These are phyloP conservation scores for Microcebus lehilahytsara DNA, from an alignment of 2,113 vertebrate genomes.

Conservation along the genomic window DNA sequence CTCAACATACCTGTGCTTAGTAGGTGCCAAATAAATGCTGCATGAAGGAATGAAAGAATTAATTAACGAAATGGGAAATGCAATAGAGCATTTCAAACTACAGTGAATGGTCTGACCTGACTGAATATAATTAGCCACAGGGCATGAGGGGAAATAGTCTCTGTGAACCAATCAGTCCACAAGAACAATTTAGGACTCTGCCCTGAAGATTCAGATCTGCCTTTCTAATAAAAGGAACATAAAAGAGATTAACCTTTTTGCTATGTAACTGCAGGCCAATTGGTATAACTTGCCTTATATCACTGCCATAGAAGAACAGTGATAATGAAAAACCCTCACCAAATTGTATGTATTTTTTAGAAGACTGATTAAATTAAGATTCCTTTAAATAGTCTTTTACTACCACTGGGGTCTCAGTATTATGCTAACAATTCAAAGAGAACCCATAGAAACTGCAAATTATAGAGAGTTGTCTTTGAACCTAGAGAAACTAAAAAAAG, in stretches of 20 bases:
- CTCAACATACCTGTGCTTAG: background rate
- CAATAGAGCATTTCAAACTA: background rate
- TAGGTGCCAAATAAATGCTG: background rate
- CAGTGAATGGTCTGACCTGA: background rate
- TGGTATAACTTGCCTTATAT: conserved; percentile 13
- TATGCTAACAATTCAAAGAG: conserved; percentile 32
- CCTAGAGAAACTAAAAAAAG: background rate
- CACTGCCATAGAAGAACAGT: background rate
- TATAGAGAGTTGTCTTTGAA: background rate
- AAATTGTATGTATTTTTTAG: conserved; percentile 42
- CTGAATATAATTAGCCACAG: conserved; percentile 30
- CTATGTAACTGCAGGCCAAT: conserved; percentile 34
- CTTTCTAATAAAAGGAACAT: conserved; percentile 57
- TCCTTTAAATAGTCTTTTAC: conserved; percentile 57
- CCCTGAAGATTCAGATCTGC: conserved; percentile 43
- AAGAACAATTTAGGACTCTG: conserved; percentile 48
- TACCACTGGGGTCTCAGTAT: background rate
- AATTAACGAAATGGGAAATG: background rate
- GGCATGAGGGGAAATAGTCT: background rate
- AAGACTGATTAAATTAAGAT: conserved; percentile 66
- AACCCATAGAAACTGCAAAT: conserved; percentile 42
- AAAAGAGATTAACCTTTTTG: conserved; percentile 69
- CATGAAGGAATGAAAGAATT: background rate
- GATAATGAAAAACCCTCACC: conserved; percentile 61
- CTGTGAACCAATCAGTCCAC: conserved; percentile 9